Evolutionary conservation across 1,140 invertebrate genomes (phyloP), one percentile per base, ranked within the genome.

Genomic region (Potamilus streckersoni): DNA sequence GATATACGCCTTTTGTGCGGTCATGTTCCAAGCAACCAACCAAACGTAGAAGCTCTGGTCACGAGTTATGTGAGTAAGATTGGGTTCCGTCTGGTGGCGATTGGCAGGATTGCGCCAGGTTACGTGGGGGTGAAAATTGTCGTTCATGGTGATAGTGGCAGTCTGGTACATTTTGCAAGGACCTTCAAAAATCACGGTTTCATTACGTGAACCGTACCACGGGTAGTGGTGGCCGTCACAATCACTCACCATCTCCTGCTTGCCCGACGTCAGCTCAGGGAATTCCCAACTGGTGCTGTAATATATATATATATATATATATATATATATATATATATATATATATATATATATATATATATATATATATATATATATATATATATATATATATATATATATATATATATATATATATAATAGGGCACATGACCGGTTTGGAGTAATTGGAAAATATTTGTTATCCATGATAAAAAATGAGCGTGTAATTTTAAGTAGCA

Each of bases 81-180:
- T 86, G 2, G 89, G 85, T 56, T 79, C 83, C 63, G 81, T 80
- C 70, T 87, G 84, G 63, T 85, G 82, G 17, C 83, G 77, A 61
- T 84, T 85, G 72, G 86, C 84, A 23, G 89, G 89, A 57, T 89
- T 87, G 23, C 87, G 81, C 89, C 89, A 90, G 13, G 89, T 89
- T n/a, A 90, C 87, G 76, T 89, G 86, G 12, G 89, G 89, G 81
- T 90, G 88, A 82, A 90, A 90, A 81, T 89, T 89, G 80, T 90
- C 89, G 77, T 88, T 89, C 89, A 90, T 90, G 65, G 82, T 86
- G 15, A 90, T 82, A 0, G 83, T 87, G 38, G 87, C 85, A 17
- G 82, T 83, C 62, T 89, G 85, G 72, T 83, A 84, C 69, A 83
- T 83, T 57, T 83, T 81, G 65, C 86, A 88, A 4, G 89, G 88